Evolutionary conservation across 37 sponge, comb jelly and placozoan species (phyloP).

Genomic region (Eunapius fragilis): DNA sequence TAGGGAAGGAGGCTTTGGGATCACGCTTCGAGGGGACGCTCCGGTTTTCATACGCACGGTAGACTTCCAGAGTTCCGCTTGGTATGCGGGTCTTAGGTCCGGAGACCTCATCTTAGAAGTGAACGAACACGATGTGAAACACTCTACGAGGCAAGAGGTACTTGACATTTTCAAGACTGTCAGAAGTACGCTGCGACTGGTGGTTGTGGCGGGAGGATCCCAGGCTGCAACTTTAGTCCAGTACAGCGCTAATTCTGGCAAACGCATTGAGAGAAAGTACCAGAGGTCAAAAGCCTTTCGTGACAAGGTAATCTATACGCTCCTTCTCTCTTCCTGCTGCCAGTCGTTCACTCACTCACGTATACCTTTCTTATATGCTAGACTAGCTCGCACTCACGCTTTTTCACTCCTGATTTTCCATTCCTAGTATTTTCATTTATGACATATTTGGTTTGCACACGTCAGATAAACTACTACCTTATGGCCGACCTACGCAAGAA

Average conservation of each 20-base stretch:
- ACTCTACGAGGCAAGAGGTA: constrained; percentile 51
- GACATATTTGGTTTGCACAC: neutral
- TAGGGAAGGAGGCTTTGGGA: constrained; percentile 58
- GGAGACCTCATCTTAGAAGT: constrained; percentile 87
- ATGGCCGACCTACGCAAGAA: constrained; percentile 52
- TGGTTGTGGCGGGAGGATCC: constrained; percentile 63
- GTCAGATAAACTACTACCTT: constrained; percentile 79
- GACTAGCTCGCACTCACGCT: no score
- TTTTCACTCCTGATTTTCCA: neutral
- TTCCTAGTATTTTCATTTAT: neutral
- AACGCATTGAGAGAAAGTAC: constrained; percentile 27
- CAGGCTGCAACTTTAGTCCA: neutral
- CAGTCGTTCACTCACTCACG: neutral
- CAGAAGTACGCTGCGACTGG: constrained; percentile 33
- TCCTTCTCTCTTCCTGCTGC: neutral
- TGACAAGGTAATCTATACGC: constrained; percentile 49
- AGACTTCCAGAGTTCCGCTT: constrained; percentile 72
- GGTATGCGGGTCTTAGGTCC: constrained; percentile 75
- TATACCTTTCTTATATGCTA: neutral
- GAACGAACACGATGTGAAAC: constrained; percentile 38
- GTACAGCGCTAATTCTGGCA: neutral
- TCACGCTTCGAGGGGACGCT: constrained; percentile 75
- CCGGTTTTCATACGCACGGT: constrained; percentile 86
- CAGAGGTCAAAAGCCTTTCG: constrained; percentile 66
- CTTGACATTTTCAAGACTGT: constrained; percentile 51